phyloP scores from a whole-genome alignment of 2,888 invertebrate genomes.

The Disparrhopalites patrizii region DNA sequence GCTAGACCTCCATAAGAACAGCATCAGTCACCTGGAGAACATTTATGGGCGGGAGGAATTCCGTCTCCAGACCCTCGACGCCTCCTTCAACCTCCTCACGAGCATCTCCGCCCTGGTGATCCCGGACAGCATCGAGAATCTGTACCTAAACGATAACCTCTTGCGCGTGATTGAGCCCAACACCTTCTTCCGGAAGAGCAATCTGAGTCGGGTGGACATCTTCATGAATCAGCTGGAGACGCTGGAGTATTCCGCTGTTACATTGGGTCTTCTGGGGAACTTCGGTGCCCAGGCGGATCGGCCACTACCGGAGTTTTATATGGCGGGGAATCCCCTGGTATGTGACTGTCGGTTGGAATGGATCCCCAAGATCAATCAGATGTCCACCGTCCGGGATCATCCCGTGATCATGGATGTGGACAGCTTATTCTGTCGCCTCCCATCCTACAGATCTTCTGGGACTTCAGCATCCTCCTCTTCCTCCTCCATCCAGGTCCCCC shows the following conservation, averaged over 20 bases:
- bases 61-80: constrained; percentile 76
- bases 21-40: constrained; percentile 55
- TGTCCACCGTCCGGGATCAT: constrained; percentile 64
- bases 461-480: neutral
- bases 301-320: constrained; percentile 78
- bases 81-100: constrained; percentile 81
- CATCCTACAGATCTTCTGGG: constrained; percentile 65
- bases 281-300: neutral
- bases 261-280: constrained; percentile 69
- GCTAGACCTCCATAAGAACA: constrained; percentile 85
- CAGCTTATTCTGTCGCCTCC: constrained; percentile 80
- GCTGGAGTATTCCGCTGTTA: constrained; percentile 81
- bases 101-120: constrained; percentile 67
- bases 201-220: constrained; percentile 83
- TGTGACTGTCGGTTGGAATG: constrained; percentile 96
- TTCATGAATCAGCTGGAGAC: constrained; percentile 87
- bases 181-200: constrained; percentile 81
- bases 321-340: constrained; percentile 88
- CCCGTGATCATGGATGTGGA: constrained; percentile 84
- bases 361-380: constrained; percentile 83
- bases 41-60: constrained; percentile 58
- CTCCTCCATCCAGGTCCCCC: neutral
- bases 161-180: constrained; percentile 80
- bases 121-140: constrained; percentile 76
- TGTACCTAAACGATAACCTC: constrained; percentile 84